A percentile compares a stretch with the other conserved stretches of the same genome.
phyloP scores from a whole-genome alignment of 2,888 invertebrate species.

The Allacma fusca region DNA sequence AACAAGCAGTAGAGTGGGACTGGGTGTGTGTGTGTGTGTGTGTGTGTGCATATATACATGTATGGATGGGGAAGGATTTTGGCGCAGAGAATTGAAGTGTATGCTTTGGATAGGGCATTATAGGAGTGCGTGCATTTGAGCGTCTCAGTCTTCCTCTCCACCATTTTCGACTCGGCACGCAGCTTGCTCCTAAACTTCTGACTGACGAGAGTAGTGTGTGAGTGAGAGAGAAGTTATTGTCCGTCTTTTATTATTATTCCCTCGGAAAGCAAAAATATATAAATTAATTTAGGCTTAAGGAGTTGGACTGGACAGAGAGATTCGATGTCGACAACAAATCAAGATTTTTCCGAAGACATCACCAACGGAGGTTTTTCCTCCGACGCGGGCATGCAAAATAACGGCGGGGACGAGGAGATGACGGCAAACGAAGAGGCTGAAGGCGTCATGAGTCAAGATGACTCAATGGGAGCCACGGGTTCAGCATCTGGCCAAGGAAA shows the following conservation, averaged over 20 bases:
- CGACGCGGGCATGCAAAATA: conserved; percentile 49
- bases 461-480: conserved; percentile 54
- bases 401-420: conserved; percentile 58
- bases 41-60: too few species aligned
- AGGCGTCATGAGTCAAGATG: conserved; percentile 58
- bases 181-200: conserved; percentile 1
- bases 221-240: background rate
- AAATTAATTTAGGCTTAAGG: background rate
- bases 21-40: too few species aligned
- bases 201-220: background rate
- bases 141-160: background rate
- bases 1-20: too few species aligned
- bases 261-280: background rate
- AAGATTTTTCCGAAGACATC: conserved; percentile 61
- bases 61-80: too few species aligned
- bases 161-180: conserved; percentile 30
- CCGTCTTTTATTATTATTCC: background rate
- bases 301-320: background rate
- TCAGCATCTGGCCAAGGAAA: conserved; percentile 66
- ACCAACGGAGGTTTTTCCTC: conserved; percentile 59
- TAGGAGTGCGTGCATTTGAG: background rate
- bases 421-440: conserved; percentile 45
- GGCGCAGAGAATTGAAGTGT: too few species aligned
- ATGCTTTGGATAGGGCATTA: too few species aligned
- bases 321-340: conserved; percentile 44